Evolutionary conservation across 2,888 invertebrate species (phyloP).

Genomic region (Agrochola litura): DNA sequence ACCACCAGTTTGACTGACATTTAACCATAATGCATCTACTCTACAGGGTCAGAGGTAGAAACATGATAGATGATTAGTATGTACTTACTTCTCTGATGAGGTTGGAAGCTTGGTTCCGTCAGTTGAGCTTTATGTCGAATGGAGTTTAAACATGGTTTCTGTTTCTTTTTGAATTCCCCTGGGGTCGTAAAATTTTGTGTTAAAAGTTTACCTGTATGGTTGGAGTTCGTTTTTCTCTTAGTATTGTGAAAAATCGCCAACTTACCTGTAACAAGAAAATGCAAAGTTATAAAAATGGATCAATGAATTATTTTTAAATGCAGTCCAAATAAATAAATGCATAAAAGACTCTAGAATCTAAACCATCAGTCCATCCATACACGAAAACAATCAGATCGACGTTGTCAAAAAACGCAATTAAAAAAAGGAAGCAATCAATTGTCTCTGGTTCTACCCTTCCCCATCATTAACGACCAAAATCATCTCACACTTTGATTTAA

Average conservation of each 20-base stretch:
- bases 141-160: neutral
- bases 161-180: neutral
- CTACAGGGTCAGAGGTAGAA: constrained; percentile 35
- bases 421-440: constrained; percentile 57
- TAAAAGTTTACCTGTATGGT: constrained; percentile 36
- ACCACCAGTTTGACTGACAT: constrained; percentile 39
- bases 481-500: constrained; percentile 67
- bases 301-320: neutral
- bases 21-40: constrained; percentile 34
- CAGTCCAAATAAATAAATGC: neutral
- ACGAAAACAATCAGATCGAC: constrained; percentile 26
- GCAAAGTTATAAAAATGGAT: neutral
- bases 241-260: constrained; percentile 13
- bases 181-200: neutral
- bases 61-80: constrained; percentile 40
- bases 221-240: neutral
- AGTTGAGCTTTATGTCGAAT: constrained; percentile 3
- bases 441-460: constrained; percentile 53
- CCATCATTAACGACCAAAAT: constrained; percentile 64
- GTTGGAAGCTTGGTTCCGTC: constrained; percentile 32
- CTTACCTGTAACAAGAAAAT: constrained; percentile 75
- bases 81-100: constrained; percentile 45
- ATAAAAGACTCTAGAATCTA: neutral
- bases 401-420: constrained; percentile 21
- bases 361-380: neutral